Evolutionary conservation across 53 echinoderm and acorn worm species (phyloP).

Genomic region (Actinopyga echinites): DNA sequence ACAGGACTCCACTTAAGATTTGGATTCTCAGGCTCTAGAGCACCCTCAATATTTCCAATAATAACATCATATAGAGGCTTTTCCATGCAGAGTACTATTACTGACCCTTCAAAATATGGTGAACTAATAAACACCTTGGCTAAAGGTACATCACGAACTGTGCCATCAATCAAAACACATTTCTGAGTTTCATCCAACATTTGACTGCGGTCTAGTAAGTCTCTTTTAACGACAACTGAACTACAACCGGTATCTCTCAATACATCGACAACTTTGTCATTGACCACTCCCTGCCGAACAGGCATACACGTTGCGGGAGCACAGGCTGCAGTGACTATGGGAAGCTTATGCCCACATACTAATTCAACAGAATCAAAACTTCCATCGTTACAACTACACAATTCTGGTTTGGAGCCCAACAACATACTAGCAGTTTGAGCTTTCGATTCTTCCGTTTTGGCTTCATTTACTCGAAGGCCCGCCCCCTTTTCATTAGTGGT

Average conservation of each 20-base stretch:
- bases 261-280: not conserved
- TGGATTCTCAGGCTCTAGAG: not conserved
- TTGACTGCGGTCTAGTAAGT: not conserved
- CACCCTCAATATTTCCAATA: not conserved
- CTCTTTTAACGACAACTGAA: not conserved
- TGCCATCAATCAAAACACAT: not conserved
- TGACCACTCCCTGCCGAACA: not conserved
- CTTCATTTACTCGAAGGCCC: no score
- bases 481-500: no score
- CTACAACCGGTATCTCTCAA: slow-evolving; percentile 13
- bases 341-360: no score
- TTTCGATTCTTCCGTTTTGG: no score
- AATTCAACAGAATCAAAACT: no score
- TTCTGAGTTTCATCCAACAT: not conserved
- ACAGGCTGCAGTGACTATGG: no score
- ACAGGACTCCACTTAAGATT: not conserved
- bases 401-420: no score
- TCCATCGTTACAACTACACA: no score
- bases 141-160: not conserved
- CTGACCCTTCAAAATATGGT: not conserved
- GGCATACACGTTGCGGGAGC: no score
- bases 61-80: not conserved
- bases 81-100: not conserved
- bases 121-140: not conserved
- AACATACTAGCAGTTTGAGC: no score